A percentile compares a stretch with the other conserved stretches of the same genome.
phyloP scores from a whole-genome alignment of 2,888 invertebrate species.

The Brachyopa scutellaris region DNA sequence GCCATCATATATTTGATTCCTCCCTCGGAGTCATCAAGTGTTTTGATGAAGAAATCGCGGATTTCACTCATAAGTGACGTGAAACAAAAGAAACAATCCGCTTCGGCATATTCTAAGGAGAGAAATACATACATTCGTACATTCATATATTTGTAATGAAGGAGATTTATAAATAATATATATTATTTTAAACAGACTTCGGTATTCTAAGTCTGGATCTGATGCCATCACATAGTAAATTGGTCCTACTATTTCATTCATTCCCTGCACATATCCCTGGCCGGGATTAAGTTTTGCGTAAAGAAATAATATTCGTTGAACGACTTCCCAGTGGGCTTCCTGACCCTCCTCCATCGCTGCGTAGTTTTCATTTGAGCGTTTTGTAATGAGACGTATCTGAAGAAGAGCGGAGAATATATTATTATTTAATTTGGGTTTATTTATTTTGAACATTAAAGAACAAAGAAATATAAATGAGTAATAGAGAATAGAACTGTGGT shows the following conservation, averaged over 20 bases:
- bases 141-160: too few species aligned
- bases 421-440: too few species aligned
- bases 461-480: too few species aligned
- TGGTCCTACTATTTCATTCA: conserved; percentile 99
- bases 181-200: too few species aligned
- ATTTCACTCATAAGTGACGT: conserved; percentile 99
- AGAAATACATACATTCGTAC: too few species aligned
- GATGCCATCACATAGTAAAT: conserved; percentile 98
- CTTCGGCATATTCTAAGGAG: conserved; percentile 92
- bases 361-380: conserved; percentile 91
- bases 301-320: conserved; percentile 97
- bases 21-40: conserved; percentile 94
- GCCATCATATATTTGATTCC: conserved; percentile 96
- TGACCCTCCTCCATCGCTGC: conserved; percentile 93
- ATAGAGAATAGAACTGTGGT: too few species aligned
- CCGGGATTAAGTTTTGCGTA: conserved; percentile 99
- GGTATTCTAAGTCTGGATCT: conserved; percentile 90
- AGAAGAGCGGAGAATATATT: neutral
- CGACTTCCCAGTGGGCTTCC: conserved; percentile 99
- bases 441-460: too few species aligned
- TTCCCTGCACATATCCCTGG: conserved; percentile 97
- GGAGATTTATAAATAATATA: too few species aligned
- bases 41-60: conserved; percentile 97
- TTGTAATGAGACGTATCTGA: conserved; percentile 87
- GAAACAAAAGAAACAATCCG: conserved; percentile 99